phyloP scores from a whole-genome alignment of 2,113 vertebrate genomes.

The Callocephalon fimbriatum region DNA sequence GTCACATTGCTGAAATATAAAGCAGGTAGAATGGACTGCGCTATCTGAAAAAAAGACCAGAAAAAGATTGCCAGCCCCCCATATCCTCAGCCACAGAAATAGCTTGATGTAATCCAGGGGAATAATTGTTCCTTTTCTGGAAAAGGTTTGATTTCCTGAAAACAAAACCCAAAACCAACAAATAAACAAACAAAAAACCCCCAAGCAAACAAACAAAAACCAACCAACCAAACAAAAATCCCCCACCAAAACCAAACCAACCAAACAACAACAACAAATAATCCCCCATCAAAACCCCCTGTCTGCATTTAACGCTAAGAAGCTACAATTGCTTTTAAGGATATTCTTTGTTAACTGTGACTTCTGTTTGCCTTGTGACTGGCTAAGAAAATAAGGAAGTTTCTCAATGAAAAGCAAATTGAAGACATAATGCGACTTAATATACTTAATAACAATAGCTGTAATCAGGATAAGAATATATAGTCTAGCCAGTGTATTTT shows the following conservation, averaged over 20 bases:
- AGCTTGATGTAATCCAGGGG: not conserved
- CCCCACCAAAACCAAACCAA: not conserved
- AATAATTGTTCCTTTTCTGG: not conserved
- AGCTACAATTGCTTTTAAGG: not conserved
- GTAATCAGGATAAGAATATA: not conserved
- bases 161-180: accelerated
- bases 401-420: not conserved
- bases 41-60: not conserved
- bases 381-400: not conserved
- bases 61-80: not conserved
- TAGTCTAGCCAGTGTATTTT: not conserved
- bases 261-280: not conserved
- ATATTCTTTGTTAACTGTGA: no score
- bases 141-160: not conserved
- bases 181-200: no score
- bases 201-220: no score
- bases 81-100: not conserved
- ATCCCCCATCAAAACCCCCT: not conserved
- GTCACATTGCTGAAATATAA: not conserved
- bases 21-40: not conserved
- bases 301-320: not conserved
- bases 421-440: not conserved
- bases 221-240: not conserved
- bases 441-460: not conserved
- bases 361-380: not conserved